phyloP scores from a whole-genome alignment of 2,888 invertebrate genomes.

The Euplexia lucipara region DNA sequence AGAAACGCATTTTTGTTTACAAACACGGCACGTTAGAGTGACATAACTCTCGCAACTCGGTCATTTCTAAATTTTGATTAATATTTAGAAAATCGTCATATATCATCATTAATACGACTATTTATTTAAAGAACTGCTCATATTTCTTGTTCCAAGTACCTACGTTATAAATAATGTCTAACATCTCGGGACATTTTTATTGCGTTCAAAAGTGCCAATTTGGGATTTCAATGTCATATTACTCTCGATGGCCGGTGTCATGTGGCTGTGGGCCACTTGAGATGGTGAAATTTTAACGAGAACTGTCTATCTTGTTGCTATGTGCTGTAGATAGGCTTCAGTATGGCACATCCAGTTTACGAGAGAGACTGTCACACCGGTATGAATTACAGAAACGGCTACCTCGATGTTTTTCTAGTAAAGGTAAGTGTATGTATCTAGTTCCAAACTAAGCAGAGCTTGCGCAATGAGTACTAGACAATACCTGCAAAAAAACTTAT shows the following conservation, averaged over 20 bases:
- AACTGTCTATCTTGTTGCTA: conserved; percentile 11
- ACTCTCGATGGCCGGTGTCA: conserved; percentile 67
- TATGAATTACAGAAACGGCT: not conserved
- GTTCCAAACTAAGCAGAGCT: too few species aligned
- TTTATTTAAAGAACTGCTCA: conserved; percentile 17
- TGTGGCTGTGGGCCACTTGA: conserved; percentile 62
- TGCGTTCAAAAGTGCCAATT: conserved; percentile 77
- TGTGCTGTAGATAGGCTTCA: conserved; percentile 3
- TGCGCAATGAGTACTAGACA: too few species aligned
- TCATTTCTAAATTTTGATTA: conserved; percentile 29
- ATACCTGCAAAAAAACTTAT: too few species aligned
- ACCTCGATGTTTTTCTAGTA: too few species aligned
- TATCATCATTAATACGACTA: conserved; percentile 22
- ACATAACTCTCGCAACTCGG: not conserved
- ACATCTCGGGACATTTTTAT: conserved; percentile 65
- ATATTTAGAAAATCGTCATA: conserved; percentile 22
- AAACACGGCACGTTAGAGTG: conserved; percentile 1
- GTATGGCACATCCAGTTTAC: not conserved
- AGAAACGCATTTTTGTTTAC: conserved; percentile 37
- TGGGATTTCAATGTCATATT: conserved; percentile 71
- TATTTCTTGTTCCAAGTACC: conserved; percentile 34
- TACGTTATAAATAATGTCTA: conserved; percentile 41
- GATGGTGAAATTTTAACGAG: conserved; percentile 57
- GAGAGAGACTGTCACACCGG: not conserved
- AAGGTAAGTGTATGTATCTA: too few species aligned